These are phyloP conservation scores for Delphinapterus leucas DNA, from an alignment of 2,113 vertebrate species.

Conservation along the genomic window DNA sequence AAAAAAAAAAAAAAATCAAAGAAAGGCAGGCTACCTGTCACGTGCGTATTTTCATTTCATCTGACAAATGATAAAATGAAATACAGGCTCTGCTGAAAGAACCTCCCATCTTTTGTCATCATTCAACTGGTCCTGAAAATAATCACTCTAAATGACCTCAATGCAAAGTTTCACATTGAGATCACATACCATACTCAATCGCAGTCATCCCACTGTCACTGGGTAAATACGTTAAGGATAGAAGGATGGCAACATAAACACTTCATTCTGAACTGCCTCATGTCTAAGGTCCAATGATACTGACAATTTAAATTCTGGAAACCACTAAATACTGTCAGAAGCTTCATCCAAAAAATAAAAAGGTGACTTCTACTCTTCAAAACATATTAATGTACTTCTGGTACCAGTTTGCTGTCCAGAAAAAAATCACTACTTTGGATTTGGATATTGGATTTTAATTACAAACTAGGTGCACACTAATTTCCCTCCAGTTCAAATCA, in stretches of 20 bases:
- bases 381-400: neutral
- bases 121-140: constrained; percentile 26
- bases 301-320: neutral
- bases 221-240: neutral
- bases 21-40: neutral
- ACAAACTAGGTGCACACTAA: neutral
- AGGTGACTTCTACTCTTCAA: constrained; percentile 37
- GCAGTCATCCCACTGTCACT: neutral
- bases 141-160: neutral
- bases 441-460: constrained; percentile 15
- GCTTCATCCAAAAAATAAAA: neutral
- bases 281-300: neutral
- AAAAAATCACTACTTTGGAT: neutral
- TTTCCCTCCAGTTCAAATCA: neutral
- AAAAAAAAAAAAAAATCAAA: constrained; percentile 31
- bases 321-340: neutral
- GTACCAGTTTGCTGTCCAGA: neutral
- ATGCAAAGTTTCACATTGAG: neutral
- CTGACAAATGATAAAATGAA: constrained; percentile 46
- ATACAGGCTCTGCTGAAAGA: constrained; percentile 25
- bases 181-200: neutral
- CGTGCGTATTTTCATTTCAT: constrained; percentile 38
- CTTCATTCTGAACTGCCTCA: neutral
- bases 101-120: constrained; percentile 24
- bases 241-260: neutral